Evolutionary conservation across 2,888 invertebrate species (phyloP), one percentile per base, ranked within the genome.

Genomic region (Dasysyrphus albostriatus): DNA sequence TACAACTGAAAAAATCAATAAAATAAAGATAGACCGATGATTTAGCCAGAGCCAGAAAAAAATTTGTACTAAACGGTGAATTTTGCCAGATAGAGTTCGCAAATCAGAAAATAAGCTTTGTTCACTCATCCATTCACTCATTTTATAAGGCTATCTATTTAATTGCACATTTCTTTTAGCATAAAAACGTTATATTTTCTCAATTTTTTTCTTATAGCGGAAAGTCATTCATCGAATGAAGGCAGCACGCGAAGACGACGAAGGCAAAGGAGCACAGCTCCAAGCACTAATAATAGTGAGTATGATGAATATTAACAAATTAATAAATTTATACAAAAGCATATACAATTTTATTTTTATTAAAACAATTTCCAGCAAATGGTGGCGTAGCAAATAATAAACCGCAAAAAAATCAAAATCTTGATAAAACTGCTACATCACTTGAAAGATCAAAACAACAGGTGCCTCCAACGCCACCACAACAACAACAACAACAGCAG

Each of bases 161-260:
- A 8, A 37, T 37, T 2, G 37, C 9, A 37, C 1, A 7, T 9
- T 37, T 7, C 9, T 7, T 37, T 7, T 9, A 2, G 37, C 37
- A 37, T 37, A 42, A 42, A 42, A 14, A 42, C 5, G 0, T 42
- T 42, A 39, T 39, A 5, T 42, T 42, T 5, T 42, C 39, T 39
- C 12, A 39, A 51, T n/a, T 6, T 19, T 59, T 29, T 67, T 61
- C 10, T 47, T 47, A 5, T 82, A 92, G 93, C 92, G 88, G 93
- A 93, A 90, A 93, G 93, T 88, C 92, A 92, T 90, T 93, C 93
- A 70, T 93, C 93, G 47, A 92, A 91, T 88, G 93, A 93, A 89
- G 92, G 91, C 81, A 92, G 91, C 88, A 90, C 91, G 87, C 89
- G 92, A 88, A 90, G 93, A 89, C 92, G 93, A 88, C 90, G 93